A percentile compares a stretch with the other conserved stretches of the same genome.
Conservation (phyloP, 2,113 vertebrate genomes). For the Crotalus viridis region DNA sequence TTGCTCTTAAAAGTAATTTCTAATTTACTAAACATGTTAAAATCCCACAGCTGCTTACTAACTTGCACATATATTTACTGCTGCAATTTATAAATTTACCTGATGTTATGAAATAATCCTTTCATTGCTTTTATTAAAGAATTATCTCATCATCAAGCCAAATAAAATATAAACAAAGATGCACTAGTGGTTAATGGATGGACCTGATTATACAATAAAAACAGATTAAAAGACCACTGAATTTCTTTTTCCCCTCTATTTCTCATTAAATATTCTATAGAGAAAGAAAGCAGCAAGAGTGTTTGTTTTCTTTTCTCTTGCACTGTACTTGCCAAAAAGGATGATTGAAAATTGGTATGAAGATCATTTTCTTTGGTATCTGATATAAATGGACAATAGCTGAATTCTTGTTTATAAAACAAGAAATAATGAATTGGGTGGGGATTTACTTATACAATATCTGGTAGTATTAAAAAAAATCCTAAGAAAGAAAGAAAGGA, state of each 20-base stretch:
- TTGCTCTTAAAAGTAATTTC: conserved; percentile 3
- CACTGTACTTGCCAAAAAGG: conserved; percentile 5
- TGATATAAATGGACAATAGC: not conserved
- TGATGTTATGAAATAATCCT: conserved; percentile 17
- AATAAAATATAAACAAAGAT: not conserved
- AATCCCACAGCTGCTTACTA: conserved; percentile 23
- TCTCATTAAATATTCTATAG: conserved; percentile 21
- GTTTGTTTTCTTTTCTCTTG: conserved; percentile 17
- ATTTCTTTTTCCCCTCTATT: not conserved
- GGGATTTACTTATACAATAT: not conserved
- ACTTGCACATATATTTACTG: not conserved
- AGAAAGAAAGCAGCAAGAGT: not conserved
- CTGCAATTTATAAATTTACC: conserved; percentile 29
- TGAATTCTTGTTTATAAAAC: conserved; percentile 8
- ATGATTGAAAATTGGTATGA: conserved; percentile 39
- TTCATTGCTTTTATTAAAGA: conserved; percentile 29
- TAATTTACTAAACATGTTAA: conserved; percentile 27
- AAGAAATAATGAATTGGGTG: conserved; percentile 23
- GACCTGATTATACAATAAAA: conserved; percentile 37
- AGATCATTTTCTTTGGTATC: conserved; percentile 7
- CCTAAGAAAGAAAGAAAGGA: not conserved
- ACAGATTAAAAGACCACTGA: conserved; percentile 28
- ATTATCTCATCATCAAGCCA: not conserved
- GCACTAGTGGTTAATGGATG: conserved; percentile 6
- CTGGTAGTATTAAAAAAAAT: not conserved